phyloP scores from a whole-genome alignment of 2,113 vertebrate genomes.

The Pseudorasbora parva region DNA sequence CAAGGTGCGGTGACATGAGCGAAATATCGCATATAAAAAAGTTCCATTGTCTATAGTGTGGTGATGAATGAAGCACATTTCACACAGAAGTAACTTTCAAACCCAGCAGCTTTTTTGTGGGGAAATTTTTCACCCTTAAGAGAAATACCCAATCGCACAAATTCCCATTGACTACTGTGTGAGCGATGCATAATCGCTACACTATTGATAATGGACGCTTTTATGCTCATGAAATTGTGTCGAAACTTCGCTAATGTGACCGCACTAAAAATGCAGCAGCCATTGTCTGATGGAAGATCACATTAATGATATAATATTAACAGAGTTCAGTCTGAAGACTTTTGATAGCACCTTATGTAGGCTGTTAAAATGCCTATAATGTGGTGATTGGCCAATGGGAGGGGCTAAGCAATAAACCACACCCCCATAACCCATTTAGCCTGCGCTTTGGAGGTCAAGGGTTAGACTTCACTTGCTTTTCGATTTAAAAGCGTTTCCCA shows the following conservation, averaged over 20 bases:
- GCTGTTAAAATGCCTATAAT: constrained; percentile 52
- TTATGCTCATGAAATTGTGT: neutral
- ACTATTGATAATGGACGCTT: neutral
- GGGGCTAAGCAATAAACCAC: constrained; percentile 47
- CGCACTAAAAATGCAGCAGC: constrained; percentile 45
- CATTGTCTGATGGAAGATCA: constrained; percentile 55
- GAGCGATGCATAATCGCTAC: neutral
- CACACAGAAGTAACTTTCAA: neutral
- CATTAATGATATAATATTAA: constrained; percentile 44
- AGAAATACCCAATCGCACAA: neutral
- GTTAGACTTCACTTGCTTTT: constrained; percentile 1
- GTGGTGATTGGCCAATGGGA: constrained; percentile 50
- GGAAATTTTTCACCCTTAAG: neutral
- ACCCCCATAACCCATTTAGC: neutral
- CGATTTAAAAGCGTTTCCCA: neutral
- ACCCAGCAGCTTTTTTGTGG: neutral
- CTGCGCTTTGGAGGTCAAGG: neutral
- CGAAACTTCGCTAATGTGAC: neutral
- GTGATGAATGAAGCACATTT: neutral
- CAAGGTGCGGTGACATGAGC: neutral
- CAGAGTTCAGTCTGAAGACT: constrained; percentile 53
- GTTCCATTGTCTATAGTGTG: neutral
- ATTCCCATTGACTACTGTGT: neutral
- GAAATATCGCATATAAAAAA: neutral
- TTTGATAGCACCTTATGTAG: constrained; percentile 51